Evolutionary conservation across 2,797 vertebrate species (phyloP), one percentile per base, ranked within the genome.

Genomic region (Gorsachius magnificus): DNA sequence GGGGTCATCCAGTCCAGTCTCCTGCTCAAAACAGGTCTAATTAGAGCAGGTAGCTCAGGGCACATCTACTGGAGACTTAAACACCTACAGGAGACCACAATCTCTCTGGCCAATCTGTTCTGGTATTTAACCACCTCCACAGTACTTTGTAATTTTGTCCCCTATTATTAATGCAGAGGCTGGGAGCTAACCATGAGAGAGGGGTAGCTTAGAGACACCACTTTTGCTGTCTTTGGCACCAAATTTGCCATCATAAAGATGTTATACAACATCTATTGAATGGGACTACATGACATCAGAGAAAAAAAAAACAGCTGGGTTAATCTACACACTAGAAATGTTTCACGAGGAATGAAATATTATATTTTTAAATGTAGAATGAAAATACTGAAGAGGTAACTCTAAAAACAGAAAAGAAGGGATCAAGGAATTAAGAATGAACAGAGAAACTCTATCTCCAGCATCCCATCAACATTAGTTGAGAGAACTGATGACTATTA

Each of bases 81-180:
- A n/a, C 29, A 54, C 8, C 15, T 91, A 4, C 6, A 35, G 41
- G 15, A 79, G 4, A 15, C 35, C 25, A n/a, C 26, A 31, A 3
- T 13, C 9, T 51, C 43, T 41, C 58, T 45, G 31, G 15, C 1
- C 29, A 63, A 41, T 29, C 3, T 79, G 33, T 38, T 31, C 19
- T 50, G 7, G 16, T 38, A 68, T 61, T 76, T 76, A 58, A 83
- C 4, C 29, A 74, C 6, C 2, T 18, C 4, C 24, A 14, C 17
- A 56, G 26, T 24, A 24, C 31, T 66, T 61, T 15, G 57, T 18
- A 28, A 0, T 4, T 14, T 46, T 21, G 2, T 0, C 7, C 6
- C 9, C 25, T 28, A 19, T 38, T 38, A 43, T 24, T 53, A 36
- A 19, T 13, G 48, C 4, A 3, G 54, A 75, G 64, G 13, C 25